Conservation (phyloP, 2,888 invertebrate species). For the Callinectes sapidus region DNA sequence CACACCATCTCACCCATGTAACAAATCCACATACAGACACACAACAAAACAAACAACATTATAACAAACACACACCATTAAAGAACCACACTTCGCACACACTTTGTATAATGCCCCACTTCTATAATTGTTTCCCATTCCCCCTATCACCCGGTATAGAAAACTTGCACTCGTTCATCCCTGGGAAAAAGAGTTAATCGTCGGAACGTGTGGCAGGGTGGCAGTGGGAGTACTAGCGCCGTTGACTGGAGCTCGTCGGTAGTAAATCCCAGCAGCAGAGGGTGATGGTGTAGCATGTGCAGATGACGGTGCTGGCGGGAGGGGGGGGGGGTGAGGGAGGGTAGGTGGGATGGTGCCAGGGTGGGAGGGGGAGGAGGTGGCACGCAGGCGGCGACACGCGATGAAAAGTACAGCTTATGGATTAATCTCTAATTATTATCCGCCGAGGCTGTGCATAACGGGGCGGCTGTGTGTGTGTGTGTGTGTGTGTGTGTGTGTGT, state of each 20-base stretch:
- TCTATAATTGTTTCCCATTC: not conserved
- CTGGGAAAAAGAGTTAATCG: not conserved
- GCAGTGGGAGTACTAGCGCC: not conserved
- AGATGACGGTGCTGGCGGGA: not conserved
- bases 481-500: conserved; percentile 22
- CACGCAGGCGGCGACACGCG: not conserved
- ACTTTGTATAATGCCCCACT: not conserved
- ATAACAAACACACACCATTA: not conserved
- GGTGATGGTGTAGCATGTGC: not conserved
- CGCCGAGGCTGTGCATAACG: not conserved
- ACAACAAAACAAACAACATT: not conserved
- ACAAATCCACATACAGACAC: not conserved
- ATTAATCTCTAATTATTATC: conserved; percentile 12
- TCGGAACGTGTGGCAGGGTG: not conserved
- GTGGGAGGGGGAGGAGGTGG: not conserved
- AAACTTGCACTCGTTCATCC: not conserved
- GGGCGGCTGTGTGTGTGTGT: not conserved
- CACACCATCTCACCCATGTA: not conserved
- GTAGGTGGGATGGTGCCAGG: not conserved
- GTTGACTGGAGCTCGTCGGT: not conserved
- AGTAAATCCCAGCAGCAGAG: not conserved
- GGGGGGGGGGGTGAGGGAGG: not conserved
- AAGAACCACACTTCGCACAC: not conserved
- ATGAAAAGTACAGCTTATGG: not conserved
- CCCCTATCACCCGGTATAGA: not conserved